phyloP scores from a whole-genome alignment of 2,888 invertebrate genomes.

The Pardosa pseudoannulata region DNA sequence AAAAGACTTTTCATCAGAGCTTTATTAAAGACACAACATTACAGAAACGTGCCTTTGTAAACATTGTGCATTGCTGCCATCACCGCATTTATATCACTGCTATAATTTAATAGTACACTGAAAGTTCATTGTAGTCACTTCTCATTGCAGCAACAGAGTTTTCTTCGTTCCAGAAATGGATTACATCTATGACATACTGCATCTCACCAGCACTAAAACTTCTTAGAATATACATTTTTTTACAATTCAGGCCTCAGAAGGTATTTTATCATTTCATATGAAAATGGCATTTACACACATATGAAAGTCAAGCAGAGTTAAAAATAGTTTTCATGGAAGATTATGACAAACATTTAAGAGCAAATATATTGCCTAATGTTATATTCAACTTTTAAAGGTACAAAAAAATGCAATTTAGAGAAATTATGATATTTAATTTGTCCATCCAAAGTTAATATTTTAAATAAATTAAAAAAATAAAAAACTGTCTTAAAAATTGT shows the following conservation, averaged over 20 bases:
- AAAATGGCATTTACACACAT: slow-evolving; percentile 11
- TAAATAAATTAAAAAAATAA: too few species aligned
- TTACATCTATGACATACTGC: slow-evolving; percentile 56
- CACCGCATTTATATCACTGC: slow-evolving; percentile 61
- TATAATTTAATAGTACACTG: slow-evolving; percentile 44
- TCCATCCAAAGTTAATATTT: too few species aligned
- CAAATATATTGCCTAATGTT: neutral
- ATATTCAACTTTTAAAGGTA: slow-evolving; percentile 1
- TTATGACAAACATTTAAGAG: slow-evolving; percentile 15
- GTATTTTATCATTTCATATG: neutral
- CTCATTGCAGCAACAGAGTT: slow-evolving; percentile 57
- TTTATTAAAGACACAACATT: slow-evolving; percentile 72
- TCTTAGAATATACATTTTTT: slow-evolving; percentile 52
- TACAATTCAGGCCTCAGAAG: slow-evolving; percentile 52
- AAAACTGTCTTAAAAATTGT: neutral
- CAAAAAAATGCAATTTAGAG: slow-evolving; percentile 5
- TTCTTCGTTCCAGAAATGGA: slow-evolving; percentile 1
- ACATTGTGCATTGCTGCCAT: slow-evolving; percentile 71
- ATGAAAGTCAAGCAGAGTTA: slow-evolving; percentile 15
- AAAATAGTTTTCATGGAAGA: slow-evolving; percentile 14
- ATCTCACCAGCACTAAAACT: slow-evolving; percentile 35
- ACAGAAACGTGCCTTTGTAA: slow-evolving; percentile 72
- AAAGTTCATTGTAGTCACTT: slow-evolving; percentile 38
- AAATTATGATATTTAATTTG: neutral
- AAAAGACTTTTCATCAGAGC: slow-evolving; percentile 58